Percentiles rank a stretch among this genome's conserved stretches.
Evolutionary conservation across 2,797 vertebrate species (phyloP).

Genomic region (Carcharodon carcharias): DNA sequence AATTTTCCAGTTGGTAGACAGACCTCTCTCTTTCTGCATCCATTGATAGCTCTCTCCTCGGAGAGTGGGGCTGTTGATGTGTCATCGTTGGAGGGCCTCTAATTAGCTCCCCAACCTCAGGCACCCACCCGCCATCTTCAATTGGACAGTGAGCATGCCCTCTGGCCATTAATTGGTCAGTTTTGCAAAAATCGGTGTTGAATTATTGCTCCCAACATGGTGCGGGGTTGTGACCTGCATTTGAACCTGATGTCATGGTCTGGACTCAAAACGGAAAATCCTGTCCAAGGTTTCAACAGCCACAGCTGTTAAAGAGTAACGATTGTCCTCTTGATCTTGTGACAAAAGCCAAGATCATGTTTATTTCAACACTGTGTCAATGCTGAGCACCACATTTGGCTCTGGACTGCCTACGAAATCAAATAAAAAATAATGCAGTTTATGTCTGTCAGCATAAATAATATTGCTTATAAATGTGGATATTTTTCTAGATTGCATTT

Average conservation of each 20-base stretch:
- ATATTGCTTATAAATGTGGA: conserved; percentile 44
- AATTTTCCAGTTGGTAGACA: not conserved
- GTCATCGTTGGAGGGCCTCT: not conserved
- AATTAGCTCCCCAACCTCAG: not conserved
- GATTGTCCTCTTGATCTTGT: not conserved
- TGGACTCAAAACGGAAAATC: not conserved
- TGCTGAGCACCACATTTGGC: not conserved
- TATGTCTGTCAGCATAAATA: conserved; percentile 52
- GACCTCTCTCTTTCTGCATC: no score
- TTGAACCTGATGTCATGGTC: not conserved
- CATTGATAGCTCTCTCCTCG: no score
- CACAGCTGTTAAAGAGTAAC: not conserved
- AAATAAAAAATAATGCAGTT: conserved; percentile 43
- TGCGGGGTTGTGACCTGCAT: not conserved
- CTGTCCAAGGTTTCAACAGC: not conserved
- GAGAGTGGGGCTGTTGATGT: not conserved
- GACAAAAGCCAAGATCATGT: not conserved
- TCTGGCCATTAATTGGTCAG: not conserved
- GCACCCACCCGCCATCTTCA: no score
- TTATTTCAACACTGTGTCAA: not conserved
- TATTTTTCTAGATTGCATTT: conserved; percentile 43
- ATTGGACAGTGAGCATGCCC: no score
- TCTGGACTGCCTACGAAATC: conserved; percentile 39
- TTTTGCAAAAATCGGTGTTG: not conserved
- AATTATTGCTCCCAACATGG: not conserved